Evolutionary conservation across 2,888 invertebrate species (phyloP).

Genomic region (Stegana nigrithorax): DNA sequence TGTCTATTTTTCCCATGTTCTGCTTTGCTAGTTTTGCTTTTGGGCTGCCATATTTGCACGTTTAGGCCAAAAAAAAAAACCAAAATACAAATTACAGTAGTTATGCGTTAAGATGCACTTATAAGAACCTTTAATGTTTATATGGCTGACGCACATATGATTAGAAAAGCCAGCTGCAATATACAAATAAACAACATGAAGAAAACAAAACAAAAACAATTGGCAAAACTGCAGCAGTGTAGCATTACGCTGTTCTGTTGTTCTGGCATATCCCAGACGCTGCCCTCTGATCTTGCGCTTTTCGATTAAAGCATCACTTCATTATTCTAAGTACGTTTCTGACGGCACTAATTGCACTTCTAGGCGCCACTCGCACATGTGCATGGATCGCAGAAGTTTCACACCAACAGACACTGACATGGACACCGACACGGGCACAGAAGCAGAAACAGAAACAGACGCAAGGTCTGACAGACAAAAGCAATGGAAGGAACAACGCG

Average conservation of each 20-base stretch:
- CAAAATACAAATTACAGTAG: too few relatives aligned
- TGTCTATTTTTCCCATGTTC: not conserved
- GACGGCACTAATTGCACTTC: not conserved
- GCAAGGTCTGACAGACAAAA: too few relatives aligned
- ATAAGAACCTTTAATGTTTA: too few relatives aligned
- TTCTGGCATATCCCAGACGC: not conserved
- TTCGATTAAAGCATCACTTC: too few relatives aligned
- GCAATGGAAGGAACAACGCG: too few relatives aligned
- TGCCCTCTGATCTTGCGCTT: too few relatives aligned
- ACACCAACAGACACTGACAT: not conserved
- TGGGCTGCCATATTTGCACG: slow-evolving; percentile 7
- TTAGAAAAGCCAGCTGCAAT: not conserved
- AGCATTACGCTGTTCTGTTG: too few relatives aligned
- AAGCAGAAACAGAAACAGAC: too few relatives aligned
- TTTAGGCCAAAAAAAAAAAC: not conserved
- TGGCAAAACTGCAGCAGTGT: not conserved
- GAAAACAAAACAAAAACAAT: not conserved
- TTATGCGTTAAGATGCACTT: too few relatives aligned
- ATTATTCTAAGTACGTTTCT: too few relatives aligned
- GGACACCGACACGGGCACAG: not conserved
- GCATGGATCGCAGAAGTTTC: not conserved
- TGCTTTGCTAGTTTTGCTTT: not conserved
- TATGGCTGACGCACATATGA: too few relatives aligned
- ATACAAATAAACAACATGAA: not conserved
- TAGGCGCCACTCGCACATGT: too few relatives aligned